phyloP scores from a whole-genome alignment of 2,888 invertebrate genomes.

The Petrophora chlorosata region DNA sequence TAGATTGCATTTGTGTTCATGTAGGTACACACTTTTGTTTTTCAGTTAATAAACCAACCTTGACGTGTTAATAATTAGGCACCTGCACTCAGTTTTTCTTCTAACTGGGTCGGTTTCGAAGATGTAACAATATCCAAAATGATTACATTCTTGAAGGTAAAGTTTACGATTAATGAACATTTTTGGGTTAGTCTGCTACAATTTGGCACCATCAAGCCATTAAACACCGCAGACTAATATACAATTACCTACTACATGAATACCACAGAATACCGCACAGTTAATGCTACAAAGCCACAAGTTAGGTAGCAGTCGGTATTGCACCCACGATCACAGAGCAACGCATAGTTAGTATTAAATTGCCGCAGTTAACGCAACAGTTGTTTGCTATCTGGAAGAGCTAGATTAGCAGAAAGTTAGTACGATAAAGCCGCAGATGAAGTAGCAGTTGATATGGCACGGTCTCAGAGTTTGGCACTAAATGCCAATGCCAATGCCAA shows the following conservation, averaged over 20 bases:
- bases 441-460: slow-evolving; percentile 6
- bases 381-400: no score
- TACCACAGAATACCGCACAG: slow-evolving; percentile 11
- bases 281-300: slow-evolving; percentile 1
- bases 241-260: slow-evolving; percentile 9
- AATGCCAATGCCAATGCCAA: slow-evolving; percentile 37
- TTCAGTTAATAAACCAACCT: no score
- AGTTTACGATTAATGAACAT: slow-evolving; percentile 26
- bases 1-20: no score
- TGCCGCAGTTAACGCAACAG: slow-evolving; percentile 1
- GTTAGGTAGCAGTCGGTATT: no score
- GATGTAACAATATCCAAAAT: no score
- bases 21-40: no score
- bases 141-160: slow-evolving; percentile 15
- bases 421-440: slow-evolving; percentile 5
- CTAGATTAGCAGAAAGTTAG: no score
- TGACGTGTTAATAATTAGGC: no score
- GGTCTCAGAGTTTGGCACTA: slow-evolving; percentile 11
- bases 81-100: no score
- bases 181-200: slow-evolving; percentile 21
- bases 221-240: slow-evolving; percentile 12
- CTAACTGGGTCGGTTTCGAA: no score
- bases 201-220: slow-evolving; percentile 21
- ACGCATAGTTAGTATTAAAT: slow-evolving; percentile 7
- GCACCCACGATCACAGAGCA: no score